Percentiles rank a stretch among this genome's conserved stretches.
Conservation (phyloP, 2,888 invertebrate genomes). For the Amblyjoppa proteus region DNA sequence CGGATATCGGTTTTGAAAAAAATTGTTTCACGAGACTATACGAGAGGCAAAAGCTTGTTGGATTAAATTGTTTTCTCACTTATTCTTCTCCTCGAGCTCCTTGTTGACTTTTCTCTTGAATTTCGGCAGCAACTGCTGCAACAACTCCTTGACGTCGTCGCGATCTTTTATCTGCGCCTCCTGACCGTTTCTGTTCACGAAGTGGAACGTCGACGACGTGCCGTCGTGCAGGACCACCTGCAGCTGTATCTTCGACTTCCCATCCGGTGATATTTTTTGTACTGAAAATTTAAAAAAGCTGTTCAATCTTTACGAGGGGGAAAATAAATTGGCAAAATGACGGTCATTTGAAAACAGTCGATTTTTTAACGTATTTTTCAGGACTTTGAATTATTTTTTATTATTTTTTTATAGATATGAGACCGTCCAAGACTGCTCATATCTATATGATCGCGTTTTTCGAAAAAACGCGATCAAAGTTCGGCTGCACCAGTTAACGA, state of each 20-base stretch:
- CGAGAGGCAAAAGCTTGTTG: background rate
- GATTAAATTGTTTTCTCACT: conserved; percentile 82
- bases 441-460: too few relatives aligned
- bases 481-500: too few relatives aligned
- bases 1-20: background rate
- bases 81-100: conserved; percentile 95
- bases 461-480: too few relatives aligned
- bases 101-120: conserved; percentile 96
- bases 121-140: conserved; percentile 96
- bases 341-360: too few relatives aligned
- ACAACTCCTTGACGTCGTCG: conserved; percentile 96
- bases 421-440: too few relatives aligned
- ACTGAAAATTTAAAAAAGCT: conserved; percentile 86
- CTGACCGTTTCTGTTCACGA: conserved; percentile 94
- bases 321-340: too few relatives aligned
- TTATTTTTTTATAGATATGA: too few relatives aligned
- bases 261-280: conserved; percentile 98
- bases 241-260: conserved; percentile 98
- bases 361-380: too few relatives aligned
- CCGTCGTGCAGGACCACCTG: conserved; percentile 98
- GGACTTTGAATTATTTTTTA: too few relatives aligned
- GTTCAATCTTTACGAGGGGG: background rate
- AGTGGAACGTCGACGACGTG: conserved; percentile 98
- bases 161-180: conserved; percentile 95
- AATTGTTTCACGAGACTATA: background rate